These are phyloP conservation scores for Clupea harengus DNA, from an alignment of 2,113 vertebrate species.

Conservation along the genomic window DNA sequence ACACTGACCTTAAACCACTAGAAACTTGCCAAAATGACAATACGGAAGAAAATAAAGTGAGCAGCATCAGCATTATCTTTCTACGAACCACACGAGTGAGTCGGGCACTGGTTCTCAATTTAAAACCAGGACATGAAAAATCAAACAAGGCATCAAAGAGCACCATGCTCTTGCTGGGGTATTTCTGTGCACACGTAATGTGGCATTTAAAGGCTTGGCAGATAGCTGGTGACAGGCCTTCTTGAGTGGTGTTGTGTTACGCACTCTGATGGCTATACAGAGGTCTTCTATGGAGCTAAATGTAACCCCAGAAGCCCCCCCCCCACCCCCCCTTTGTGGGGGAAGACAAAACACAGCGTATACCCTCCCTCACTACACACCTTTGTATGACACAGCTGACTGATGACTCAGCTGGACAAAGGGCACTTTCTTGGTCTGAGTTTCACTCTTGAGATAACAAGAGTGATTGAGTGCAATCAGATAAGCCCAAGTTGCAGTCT, in stretches of 20 bases:
- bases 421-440: not conserved
- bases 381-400: not conserved
- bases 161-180: too few species aligned
- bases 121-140: not conserved
- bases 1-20: not conserved
- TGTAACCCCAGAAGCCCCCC: conserved; percentile 40
- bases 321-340: conserved; percentile 27
- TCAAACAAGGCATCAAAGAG: not conserved
- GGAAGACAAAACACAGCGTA: not conserved
- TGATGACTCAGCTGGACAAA: conserved; percentile 17
- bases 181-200: too few species aligned
- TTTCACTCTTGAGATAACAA: too few species aligned
- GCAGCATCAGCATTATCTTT: not conserved
- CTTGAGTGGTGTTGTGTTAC: conserved; percentile 33
- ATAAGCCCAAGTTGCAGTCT: too few species aligned
- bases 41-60: not conserved
- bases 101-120: not conserved
- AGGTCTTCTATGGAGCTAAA: conserved; percentile 23
- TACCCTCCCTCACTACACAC: not conserved
- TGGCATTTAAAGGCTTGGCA: not conserved
- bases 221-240: not conserved
- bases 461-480: too few species aligned
- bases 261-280: conserved; percentile 27
- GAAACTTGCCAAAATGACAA: not conserved
- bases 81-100: not conserved